A percentile compares a stretch with the other conserved stretches of the same genome.
Evolutionary conservation across 2,797 vertebrate species (phyloP).

Genomic region (Ispidina picta): DNA sequence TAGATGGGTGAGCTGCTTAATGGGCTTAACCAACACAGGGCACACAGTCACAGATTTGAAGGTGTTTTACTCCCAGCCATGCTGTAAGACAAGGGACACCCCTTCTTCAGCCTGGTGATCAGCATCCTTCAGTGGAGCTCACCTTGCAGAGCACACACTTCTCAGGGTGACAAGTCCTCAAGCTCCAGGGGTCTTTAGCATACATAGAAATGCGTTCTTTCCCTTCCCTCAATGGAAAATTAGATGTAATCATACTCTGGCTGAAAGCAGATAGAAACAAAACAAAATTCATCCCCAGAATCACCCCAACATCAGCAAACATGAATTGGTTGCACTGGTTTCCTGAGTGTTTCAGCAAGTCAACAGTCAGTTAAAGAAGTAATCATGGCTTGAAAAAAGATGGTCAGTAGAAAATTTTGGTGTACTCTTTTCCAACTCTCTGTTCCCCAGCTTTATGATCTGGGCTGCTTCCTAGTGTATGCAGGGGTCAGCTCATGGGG

Average conservation of each 20-base stretch:
- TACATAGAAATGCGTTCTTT: neutral
- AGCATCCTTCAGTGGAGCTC: neutral
- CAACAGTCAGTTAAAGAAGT: neutral
- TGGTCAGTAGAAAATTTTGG: neutral
- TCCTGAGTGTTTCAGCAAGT: neutral
- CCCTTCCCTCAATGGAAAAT: neutral
- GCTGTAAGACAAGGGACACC: neutral
- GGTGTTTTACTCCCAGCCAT: neutral
- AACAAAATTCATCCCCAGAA: neutral
- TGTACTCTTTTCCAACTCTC: neutral
- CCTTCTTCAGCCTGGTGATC: neutral
- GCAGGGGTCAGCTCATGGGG: rapidly evolving
- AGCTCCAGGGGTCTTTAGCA: neutral
- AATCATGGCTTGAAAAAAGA: neutral
- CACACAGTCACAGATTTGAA: neutral
- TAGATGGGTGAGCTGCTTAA: neutral
- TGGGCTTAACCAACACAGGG: neutral
- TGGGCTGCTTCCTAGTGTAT: neutral
- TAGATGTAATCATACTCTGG: neutral
- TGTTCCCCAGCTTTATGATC: neutral
- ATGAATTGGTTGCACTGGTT: neutral
- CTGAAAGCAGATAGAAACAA: neutral
- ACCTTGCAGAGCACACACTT: rapidly evolving
- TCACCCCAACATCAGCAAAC: neutral
- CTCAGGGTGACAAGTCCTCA: neutral